phyloP scores from a whole-genome alignment of 2,797 vertebrate genomes.

The Gorsachius magnificus region DNA sequence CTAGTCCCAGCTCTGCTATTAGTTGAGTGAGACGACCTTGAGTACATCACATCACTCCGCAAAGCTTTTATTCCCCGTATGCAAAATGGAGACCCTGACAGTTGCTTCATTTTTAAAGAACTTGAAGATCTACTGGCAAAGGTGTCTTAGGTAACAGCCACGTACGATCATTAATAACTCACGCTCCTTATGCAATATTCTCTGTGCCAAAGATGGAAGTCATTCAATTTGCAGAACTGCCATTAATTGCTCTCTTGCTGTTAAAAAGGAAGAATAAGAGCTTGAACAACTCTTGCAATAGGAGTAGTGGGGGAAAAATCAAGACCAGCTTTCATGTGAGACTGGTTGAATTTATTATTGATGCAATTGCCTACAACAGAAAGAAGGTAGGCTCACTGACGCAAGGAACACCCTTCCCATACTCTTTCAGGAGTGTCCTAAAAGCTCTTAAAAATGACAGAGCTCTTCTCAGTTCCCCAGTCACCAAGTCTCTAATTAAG shows the following conservation, averaged over 20 bases:
- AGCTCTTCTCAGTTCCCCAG: not conserved
- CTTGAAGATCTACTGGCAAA: conserved; percentile 36
- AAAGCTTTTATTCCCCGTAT: not conserved
- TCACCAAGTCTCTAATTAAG: not conserved
- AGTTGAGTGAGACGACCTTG: conserved; percentile 39
- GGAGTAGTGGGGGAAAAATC: not conserved
- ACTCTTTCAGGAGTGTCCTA: not conserved
- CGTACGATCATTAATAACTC: conserved; percentile 53
- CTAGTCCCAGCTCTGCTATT: conserved; percentile 13
- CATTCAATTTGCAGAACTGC: conserved; percentile 44
- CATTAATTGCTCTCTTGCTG: conserved; percentile 55
- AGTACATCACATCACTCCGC: not conserved
- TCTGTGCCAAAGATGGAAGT: conserved; percentile 59
- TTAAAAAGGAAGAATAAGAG: not conserved
- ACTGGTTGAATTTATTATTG: not conserved
- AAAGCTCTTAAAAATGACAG: not conserved
- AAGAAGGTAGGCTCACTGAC: not conserved
- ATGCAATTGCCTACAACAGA: not conserved
- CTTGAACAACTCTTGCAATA: not conserved
- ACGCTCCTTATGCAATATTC: not conserved
- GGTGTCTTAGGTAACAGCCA: conserved; percentile 38
- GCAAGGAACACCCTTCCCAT: not conserved
- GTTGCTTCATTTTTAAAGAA: conserved; percentile 61
- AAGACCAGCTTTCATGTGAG: not conserved
- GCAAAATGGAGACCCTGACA: conserved; percentile 39